These are phyloP conservation scores for Amphibalanus amphitrite DNA, from an alignment of 1,140 invertebrate species.

Conservation along the genomic window DNA sequence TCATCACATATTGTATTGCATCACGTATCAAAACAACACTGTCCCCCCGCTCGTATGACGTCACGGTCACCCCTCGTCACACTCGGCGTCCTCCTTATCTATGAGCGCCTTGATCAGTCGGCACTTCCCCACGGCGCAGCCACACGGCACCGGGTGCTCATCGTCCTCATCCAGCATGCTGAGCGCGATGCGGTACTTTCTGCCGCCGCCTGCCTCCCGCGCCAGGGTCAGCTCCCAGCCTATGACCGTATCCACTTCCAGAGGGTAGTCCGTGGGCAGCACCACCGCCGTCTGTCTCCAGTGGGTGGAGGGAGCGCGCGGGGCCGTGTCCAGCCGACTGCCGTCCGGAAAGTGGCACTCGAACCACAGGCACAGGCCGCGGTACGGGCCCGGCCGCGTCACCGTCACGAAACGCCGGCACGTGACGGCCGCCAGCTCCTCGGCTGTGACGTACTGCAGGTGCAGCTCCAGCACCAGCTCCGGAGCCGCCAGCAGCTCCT, in stretches of 20 bases:
- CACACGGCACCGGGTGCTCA: constrained; percentile 56
- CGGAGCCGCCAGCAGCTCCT: constrained; percentile 29
- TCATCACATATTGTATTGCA: too few species aligned
- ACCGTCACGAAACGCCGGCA: constrained; percentile 27
- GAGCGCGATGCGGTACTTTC: constrained; percentile 48
- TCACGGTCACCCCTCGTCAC: constrained; percentile 12
- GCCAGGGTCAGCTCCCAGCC: constrained; percentile 44
- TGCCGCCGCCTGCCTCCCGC: constrained; percentile 27
- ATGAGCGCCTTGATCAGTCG: constrained; percentile 46
- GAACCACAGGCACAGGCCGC: constrained; percentile 44
- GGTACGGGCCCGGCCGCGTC: constrained; percentile 40
- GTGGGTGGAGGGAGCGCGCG: constrained; percentile 58
- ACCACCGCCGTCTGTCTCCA: constrained; percentile 89
- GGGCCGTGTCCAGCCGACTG: constrained; percentile 49
- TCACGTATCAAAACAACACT: too few species aligned
- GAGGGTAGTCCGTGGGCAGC: constrained; percentile 21
- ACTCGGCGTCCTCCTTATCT: constrained; percentile 25
- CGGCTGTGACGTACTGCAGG: constrained; percentile 19
- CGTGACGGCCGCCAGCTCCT: constrained; percentile 22
- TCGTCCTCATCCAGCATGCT: constrained; percentile 46
- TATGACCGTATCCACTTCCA: constrained; percentile 39
- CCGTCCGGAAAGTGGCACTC: constrained; percentile 24
- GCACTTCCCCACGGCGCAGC: constrained; percentile 56
- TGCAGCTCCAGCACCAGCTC: constrained; percentile 25
- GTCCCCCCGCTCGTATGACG: too few species aligned